These are phyloP conservation scores for Egretta garzetta DNA, from an alignment of 2,113 vertebrate species.

Conservation along the genomic window DNA sequence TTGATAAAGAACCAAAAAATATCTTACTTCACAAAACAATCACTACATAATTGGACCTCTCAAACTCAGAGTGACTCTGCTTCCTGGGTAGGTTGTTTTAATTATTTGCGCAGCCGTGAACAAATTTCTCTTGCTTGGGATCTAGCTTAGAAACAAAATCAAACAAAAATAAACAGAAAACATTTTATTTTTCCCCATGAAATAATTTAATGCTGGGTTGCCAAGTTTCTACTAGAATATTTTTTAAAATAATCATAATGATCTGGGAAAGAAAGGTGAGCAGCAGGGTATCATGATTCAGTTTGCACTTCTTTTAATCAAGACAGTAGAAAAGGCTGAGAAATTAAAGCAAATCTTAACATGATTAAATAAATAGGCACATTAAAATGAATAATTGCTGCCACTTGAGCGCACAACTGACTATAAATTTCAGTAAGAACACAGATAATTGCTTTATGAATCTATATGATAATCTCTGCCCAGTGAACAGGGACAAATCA, in stretches of 20 bases:
- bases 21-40: not conserved
- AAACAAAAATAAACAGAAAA: not conserved
- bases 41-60: not conserved
- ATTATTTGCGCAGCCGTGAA: not conserved
- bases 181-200: not conserved
- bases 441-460: slow-evolving; percentile 44
- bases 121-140: not conserved
- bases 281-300: not conserved
- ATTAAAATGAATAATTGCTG: slow-evolving; percentile 40
- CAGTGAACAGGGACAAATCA: slow-evolving; percentile 26
- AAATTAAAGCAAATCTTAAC: slow-evolving; percentile 40
- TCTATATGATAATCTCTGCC: not conserved
- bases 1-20: not conserved
- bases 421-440: slow-evolving; percentile 34
- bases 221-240: not conserved
- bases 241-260: not conserved
- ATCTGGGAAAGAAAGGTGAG: not conserved
- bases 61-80: not conserved
- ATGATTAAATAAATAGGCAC: slow-evolving; percentile 40
- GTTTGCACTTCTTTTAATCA: not conserved
- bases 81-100: not conserved
- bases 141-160: not conserved
- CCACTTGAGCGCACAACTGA: not conserved
- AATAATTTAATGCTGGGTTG: not conserved
- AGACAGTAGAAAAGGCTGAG: slow-evolving; percentile 9